Percentiles rank a stretch among this genome's conserved stretches.
Conservation (phyloP, 2,888 invertebrate genomes). For the Melipona beecheii region DNA sequence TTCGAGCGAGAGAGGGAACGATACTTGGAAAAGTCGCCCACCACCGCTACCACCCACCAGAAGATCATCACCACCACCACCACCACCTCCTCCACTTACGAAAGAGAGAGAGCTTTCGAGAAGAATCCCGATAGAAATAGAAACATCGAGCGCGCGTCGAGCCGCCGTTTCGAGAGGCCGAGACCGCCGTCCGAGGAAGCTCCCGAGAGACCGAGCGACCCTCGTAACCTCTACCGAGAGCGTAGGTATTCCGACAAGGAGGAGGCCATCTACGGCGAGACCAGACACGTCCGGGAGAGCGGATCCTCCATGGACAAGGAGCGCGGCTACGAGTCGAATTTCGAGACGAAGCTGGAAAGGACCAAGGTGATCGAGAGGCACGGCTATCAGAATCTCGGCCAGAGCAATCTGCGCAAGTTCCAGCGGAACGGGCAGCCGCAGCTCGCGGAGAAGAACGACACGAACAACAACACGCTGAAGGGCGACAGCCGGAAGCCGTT, state of each 20-base stretch:
- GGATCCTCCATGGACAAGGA: slow-evolving; percentile 79
- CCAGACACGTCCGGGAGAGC: slow-evolving; percentile 66
- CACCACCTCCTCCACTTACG: slow-evolving; percentile 66
- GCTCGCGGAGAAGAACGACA: slow-evolving; percentile 76
- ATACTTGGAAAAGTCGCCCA: slow-evolving; percentile 68
- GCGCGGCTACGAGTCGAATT: slow-evolving; percentile 83
- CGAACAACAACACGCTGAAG: slow-evolving; percentile 81
- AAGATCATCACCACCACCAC: no score
- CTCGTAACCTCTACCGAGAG: slow-evolving; percentile 69
- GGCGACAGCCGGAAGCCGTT: slow-evolving; percentile 84
- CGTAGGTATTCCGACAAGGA: slow-evolving; percentile 81
- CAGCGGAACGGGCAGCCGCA: slow-evolving; percentile 53
- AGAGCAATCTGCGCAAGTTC: slow-evolving; percentile 51
- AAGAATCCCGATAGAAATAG: slow-evolving; percentile 76
- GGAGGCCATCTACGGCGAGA: slow-evolving; percentile 79
- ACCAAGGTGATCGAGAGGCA: slow-evolving; percentile 79
- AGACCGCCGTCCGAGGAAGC: slow-evolving; percentile 82
- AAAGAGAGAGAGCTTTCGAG: slow-evolving; percentile 77
- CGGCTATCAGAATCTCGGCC: slow-evolving; percentile 55
- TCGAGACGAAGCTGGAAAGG: slow-evolving; percentile 82
- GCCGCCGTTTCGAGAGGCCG: slow-evolving; percentile 79
- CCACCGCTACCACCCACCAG: not conserved
- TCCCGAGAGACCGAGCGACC: slow-evolving; percentile 78
- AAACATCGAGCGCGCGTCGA: slow-evolving; percentile 73
- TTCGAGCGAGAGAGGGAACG: slow-evolving; percentile 68